Conservation (phyloP, 1,140 invertebrate species). For the Anastrepha obliqua region DNA sequence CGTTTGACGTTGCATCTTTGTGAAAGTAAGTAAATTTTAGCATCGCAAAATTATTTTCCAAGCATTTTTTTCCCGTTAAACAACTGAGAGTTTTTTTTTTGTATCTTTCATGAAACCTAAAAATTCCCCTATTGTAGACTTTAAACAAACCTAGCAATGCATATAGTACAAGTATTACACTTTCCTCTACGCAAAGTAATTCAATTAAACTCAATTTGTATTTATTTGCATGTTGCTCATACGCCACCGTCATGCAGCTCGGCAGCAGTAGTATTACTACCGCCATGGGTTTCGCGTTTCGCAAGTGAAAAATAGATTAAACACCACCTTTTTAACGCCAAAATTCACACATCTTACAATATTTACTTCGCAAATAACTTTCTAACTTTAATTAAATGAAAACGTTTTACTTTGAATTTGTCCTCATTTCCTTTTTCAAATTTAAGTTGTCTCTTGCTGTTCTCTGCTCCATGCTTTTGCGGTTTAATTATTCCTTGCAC, state of each 20-base stretch:
- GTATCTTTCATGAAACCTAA: no score
- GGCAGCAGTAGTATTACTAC: not conserved
- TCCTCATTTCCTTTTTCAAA: not conserved
- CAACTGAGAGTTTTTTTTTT: no score
- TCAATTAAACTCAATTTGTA: constrained; percentile 22
- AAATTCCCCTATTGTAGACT: no score
- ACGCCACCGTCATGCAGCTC: not conserved
- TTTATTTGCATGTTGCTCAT: constrained; percentile 43
- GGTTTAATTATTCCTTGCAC: not conserved
- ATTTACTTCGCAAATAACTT: not conserved
- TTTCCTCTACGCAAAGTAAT: not conserved
- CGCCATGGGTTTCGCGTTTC: not conserved
- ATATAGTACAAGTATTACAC: not conserved
- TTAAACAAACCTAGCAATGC: no score
- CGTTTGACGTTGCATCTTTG: no score
- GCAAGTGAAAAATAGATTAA: not conserved
- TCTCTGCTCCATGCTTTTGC: not conserved
- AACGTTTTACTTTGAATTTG: constrained; percentile 29
- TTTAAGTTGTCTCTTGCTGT: not conserved
- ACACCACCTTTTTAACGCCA: not conserved
- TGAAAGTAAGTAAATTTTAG: no score
- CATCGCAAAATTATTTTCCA: no score
- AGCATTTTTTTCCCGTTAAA: no score
- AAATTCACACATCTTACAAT: not conserved
- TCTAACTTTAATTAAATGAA: constrained; percentile 32